Evolutionary conservation across 2,888 invertebrate species (phyloP).

Genomic region (Petrolisthes manimaculis): DNA sequence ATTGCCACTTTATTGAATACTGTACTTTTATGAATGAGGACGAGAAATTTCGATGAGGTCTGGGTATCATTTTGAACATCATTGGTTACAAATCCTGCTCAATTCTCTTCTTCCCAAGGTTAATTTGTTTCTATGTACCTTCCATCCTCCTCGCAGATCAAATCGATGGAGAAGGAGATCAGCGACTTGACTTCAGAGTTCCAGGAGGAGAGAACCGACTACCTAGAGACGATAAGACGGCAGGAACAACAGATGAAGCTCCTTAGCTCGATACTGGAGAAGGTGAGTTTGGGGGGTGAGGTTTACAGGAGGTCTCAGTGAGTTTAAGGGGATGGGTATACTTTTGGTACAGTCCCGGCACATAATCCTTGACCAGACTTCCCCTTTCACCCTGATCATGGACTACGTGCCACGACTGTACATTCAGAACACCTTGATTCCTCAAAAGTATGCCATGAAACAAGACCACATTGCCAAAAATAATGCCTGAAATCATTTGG

Average conservation of each 20-base stretch:
- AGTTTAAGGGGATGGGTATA: neutral
- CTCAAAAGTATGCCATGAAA: too few relatives aligned
- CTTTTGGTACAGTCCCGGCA: too few relatives aligned
- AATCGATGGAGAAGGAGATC: constrained; percentile 80
- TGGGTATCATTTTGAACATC: neutral
- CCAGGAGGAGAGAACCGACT: constrained; percentile 84
- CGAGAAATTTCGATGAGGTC: neutral
- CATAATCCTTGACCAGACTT: too few relatives aligned
- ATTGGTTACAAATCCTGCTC: too few relatives aligned
- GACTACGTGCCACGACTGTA: too few relatives aligned
- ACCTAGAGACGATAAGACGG: constrained; percentile 83
- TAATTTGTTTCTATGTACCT: neutral
- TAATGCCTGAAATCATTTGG: too few relatives aligned
- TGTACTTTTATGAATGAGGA: too few relatives aligned
- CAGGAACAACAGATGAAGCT: constrained; percentile 80
- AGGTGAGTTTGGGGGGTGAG: constrained; percentile 26
- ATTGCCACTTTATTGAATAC: too few relatives aligned
- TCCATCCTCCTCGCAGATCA: constrained; percentile 71
- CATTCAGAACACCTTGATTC: too few relatives aligned
- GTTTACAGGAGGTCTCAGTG: neutral
- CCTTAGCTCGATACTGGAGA: constrained; percentile 76
- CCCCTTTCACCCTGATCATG: too few relatives aligned
- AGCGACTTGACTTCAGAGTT: constrained; percentile 84
- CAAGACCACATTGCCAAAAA: too few relatives aligned
- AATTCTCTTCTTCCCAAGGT: too few relatives aligned